A percentile compares a stretch with the other conserved stretches of the same genome.
Conservation (phyloP, 2,888 invertebrate genomes). For the Agriopis leucophaearia region DNA sequence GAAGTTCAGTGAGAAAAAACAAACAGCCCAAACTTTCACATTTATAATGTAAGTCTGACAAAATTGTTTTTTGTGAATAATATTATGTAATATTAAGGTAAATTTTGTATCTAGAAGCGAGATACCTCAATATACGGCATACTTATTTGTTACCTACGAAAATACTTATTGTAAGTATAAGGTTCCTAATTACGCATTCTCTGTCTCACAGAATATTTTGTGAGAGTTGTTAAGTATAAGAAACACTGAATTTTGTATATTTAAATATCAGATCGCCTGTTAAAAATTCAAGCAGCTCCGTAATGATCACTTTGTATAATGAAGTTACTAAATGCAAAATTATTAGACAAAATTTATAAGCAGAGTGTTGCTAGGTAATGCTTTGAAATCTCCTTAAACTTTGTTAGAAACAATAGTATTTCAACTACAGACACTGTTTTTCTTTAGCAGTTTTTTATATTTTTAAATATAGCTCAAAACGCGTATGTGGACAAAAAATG, state of each 20-base stretch:
- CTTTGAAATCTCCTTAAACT: slow-evolving; percentile 2
- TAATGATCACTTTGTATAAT: slow-evolving; percentile 35
- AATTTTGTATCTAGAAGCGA: no score
- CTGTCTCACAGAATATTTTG: slow-evolving; percentile 1
- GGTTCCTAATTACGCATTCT: slow-evolving; percentile 8
- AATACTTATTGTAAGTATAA: not conserved
- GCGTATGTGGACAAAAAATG: no score
- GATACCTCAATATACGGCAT: no score
- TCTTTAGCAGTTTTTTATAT: no score
- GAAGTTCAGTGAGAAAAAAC: no score
- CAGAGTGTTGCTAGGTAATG: slow-evolving; percentile 5
- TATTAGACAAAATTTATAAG: slow-evolving; percentile 48
- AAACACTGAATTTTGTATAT: slow-evolving; percentile 10
- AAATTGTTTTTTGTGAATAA: no score
- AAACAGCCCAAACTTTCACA: no score
- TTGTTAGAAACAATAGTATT: not conserved
- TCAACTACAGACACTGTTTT: not conserved
- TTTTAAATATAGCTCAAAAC: no score
- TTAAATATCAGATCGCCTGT: slow-evolving; percentile 36
- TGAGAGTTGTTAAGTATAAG: slow-evolving; percentile 4
- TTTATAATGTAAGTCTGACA: no score
- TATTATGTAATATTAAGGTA: no score
- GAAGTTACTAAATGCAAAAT: slow-evolving; percentile 37
- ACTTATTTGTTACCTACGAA: not conserved
- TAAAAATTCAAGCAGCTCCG: slow-evolving; percentile 30